phyloP scores from a whole-genome alignment of 2,888 invertebrate genomes.

The Philereme vetulata region DNA sequence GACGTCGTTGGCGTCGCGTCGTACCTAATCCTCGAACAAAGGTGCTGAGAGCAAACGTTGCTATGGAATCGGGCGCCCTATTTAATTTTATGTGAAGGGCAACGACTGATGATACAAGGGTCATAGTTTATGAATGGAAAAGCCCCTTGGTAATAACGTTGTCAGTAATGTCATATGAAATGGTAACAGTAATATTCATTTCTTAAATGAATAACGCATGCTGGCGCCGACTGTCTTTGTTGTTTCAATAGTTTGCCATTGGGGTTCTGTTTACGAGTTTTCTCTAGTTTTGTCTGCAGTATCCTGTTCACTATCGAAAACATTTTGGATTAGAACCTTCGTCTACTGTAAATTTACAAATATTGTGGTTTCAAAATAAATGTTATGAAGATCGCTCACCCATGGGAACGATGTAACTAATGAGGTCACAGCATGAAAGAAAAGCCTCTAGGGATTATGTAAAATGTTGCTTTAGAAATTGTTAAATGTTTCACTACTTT shows the following conservation, averaged over 20 bases:
- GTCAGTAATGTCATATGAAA: slow-evolving; percentile 10
- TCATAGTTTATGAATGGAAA: slow-evolving; percentile 33
- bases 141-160: slow-evolving; percentile 17
- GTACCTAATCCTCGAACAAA: slow-evolving; percentile 20
- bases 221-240: slow-evolving; percentile 9
- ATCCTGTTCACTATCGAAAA: not conserved
- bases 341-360: slow-evolving; percentile 1
- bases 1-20: slow-evolving; percentile 1
- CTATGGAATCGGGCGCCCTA: slow-evolving; percentile 22
- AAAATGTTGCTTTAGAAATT: slow-evolving; percentile 18
- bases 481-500: slow-evolving; percentile 10
- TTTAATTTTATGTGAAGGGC: slow-evolving; percentile 28
- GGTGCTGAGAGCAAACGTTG: slow-evolving; percentile 19
- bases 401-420: slow-evolving; percentile 34
- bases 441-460: slow-evolving; percentile 23
- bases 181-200: not conserved
- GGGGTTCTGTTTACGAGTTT: not conserved
- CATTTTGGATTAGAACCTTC: not conserved
- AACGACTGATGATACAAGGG: slow-evolving; percentile 29
- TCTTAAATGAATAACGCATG: slow-evolving; percentile 4
- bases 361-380: slow-evolving; percentile 3
- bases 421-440: slow-evolving; percentile 43
- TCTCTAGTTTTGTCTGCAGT: not conserved
- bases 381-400: slow-evolving; percentile 13
- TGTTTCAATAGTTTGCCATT: not conserved